Evolutionary conservation across 2,797 vertebrate genomes (phyloP).

Genomic region (Tiaroga cobitis): DNA sequence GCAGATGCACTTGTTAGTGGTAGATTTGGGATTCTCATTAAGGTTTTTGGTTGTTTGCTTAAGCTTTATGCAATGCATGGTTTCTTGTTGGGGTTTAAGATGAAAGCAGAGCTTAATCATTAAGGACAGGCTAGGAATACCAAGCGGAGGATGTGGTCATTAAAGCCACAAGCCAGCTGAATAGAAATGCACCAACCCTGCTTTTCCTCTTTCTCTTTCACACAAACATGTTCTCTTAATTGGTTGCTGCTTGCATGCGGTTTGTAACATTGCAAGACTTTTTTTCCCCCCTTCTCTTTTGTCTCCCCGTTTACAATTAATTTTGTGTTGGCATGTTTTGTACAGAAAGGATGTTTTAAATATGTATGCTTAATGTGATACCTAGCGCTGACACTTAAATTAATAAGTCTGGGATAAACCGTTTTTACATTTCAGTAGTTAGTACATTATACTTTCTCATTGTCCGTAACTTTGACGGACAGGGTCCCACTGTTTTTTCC

Average conservation of each 20-base stretch:
- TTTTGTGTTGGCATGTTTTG: neutral
- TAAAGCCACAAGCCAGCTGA: constrained; percentile 79
- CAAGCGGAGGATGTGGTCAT: constrained; percentile 81
- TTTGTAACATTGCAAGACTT: constrained; percentile 45
- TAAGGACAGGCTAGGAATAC: constrained; percentile 68
- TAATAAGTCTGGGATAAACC: neutral
- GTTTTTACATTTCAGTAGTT: neutral
- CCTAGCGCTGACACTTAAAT: neutral
- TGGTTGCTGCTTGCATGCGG: constrained; percentile 65
- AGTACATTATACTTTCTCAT: no score
- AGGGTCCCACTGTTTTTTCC: no score
- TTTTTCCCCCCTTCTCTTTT: neutral
- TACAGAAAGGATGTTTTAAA: neutral
- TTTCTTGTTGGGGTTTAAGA: constrained; percentile 70
- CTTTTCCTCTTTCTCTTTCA: constrained; percentile 67
- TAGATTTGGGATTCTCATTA: constrained; percentile 70
- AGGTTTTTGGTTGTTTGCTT: constrained; percentile 66
- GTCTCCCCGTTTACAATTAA: neutral
- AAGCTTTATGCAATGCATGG: constrained; percentile 71
- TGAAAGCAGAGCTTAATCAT: constrained; percentile 81
- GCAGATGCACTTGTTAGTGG: constrained; percentile 69
- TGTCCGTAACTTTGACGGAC: no score
- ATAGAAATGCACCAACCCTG: constrained; percentile 73
- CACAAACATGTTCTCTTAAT: constrained; percentile 63
- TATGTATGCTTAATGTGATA: neutral